Evolutionary conservation across 1,140 invertebrate species (phyloP), one percentile per base, ranked within the genome.

Genomic region (Magallana angulata): DNA sequence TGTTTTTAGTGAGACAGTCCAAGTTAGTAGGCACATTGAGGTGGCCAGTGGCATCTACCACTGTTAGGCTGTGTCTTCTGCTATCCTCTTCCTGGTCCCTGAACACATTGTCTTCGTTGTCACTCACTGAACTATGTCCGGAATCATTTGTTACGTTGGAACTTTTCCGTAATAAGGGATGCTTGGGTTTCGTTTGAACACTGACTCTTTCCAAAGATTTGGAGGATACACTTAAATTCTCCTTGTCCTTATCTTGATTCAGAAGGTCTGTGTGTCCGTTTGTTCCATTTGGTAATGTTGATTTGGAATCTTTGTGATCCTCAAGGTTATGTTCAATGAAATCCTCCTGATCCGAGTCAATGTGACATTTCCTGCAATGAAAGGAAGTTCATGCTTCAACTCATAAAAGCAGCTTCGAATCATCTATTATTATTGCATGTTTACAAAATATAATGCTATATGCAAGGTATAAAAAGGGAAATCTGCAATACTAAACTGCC

Each of bases 61-160:
- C 87, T n/a, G 91, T 87, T 9, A 92, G 86, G 86, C 92, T 92
- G 84, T 92, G 91, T 56, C 90, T 76, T 84, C 92, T 89, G 60
- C 62, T 36, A 3, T 82, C 71, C 7, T 87, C 89, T 12, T 57
- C 60, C 16, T 83, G 56, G 59, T 82, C 86, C 64, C 83, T 84
- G 48, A 84, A 84, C 30, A 84, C 82, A 81, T 86, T 85, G 0
- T 93, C 91, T 14, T 90, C 90, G 24, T 89, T 87, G 58, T 91
- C 90, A 90, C 89, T 92, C 9, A 91, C 90, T 11, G 93, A 92
- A 85, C 92, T 93, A 8, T 92, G 88, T 18, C 92, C 93, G 0
- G 93, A 94, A 87, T 93, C 93, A 87, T 89, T 91, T 68, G 92
- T 93, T 16, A 93, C 90, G 90, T 93, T 94, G 24, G 93, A 93